Evolutionary conservation across 1,140 invertebrate genomes (phyloP).

Genomic region (Leptopilina boulardi): DNA sequence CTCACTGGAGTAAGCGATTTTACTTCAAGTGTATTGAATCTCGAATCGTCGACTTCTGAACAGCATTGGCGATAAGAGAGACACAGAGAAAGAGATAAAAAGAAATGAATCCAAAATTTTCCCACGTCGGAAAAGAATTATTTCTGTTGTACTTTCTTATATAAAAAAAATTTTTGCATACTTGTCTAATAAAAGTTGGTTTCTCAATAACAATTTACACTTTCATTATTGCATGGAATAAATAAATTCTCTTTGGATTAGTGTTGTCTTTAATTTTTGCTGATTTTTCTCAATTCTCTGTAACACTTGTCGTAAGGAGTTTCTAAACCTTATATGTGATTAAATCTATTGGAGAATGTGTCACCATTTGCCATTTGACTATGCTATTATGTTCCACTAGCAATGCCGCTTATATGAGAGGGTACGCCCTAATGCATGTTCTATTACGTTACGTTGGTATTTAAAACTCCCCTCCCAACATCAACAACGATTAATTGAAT

Average conservation of each 20-base stretch:
- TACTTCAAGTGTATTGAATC: not conserved
- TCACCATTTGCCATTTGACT: slow-evolving; percentile 67
- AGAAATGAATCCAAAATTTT: too few relatives aligned
- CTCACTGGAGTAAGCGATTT: slow-evolving; percentile 26
- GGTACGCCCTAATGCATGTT: slow-evolving; percentile 58
- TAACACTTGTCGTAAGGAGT: not conserved
- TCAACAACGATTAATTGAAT: slow-evolving; percentile 45
- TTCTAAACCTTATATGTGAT: slow-evolving; percentile 13
- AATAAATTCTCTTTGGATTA: too few relatives aligned
- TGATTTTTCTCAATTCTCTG: too few relatives aligned
- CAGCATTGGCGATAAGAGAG: not conserved
- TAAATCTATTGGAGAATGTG: slow-evolving; percentile 50
- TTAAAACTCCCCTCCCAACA: slow-evolving; percentile 63
- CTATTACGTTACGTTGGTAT: slow-evolving; percentile 63
- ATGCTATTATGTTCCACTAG: slow-evolving; percentile 56
- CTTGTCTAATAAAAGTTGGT: too few relatives aligned
- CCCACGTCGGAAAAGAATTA: too few relatives aligned
- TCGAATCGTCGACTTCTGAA: not conserved
- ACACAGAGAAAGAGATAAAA: too few relatives aligned
- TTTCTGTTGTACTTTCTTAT: too few relatives aligned
- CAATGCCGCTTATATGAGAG: slow-evolving; percentile 37
- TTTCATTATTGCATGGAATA: too few relatives aligned
- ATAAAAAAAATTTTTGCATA: too few relatives aligned
- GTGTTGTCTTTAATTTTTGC: too few relatives aligned
- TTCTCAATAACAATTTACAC: too few relatives aligned